Evolutionary conservation across 2,797 vertebrate genomes (phyloP).

Genomic region (Bovichtus diacanthus): DNA sequence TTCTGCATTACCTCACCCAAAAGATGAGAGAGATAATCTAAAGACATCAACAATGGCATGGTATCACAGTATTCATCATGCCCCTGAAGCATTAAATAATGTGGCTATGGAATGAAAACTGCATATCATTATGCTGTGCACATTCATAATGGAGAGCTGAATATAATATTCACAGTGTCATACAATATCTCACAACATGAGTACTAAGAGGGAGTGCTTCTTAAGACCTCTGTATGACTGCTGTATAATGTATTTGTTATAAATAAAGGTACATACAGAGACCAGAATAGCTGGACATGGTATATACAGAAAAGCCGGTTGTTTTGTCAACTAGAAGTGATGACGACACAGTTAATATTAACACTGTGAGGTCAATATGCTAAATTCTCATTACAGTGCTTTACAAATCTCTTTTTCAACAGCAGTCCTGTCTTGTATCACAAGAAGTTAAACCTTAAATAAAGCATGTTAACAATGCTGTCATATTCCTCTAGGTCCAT

Average conservation of each 20-base stretch:
- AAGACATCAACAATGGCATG: conserved; percentile 45
- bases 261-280: neutral
- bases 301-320: neutral
- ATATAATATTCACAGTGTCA: conserved; percentile 33
- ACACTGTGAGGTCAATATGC: neutral
- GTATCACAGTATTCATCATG: conserved; percentile 47
- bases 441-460: conserved; percentile 45
- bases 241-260: conserved; percentile 6
- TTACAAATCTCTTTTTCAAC: too few species aligned
- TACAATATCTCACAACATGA: neutral
- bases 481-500: conserved; percentile 8
- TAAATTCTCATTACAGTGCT: neutral
- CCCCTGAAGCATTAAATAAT: conserved; percentile 67
- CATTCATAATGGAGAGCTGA: conserved; percentile 55
- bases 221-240: conserved; percentile 7
- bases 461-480: conserved; percentile 26
- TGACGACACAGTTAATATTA: neutral
- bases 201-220: neutral
- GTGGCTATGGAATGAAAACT: conserved; percentile 43
- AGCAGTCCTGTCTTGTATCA: too few species aligned
- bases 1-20: conserved; percentile 35
- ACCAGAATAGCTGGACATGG: neutral
- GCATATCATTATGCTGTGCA: conserved; percentile 56
- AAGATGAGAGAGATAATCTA: conserved; percentile 41
- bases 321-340: neutral